Percentiles rank a stretch among this genome's conserved stretches.
phyloP scores from a whole-genome alignment of 2,113 vertebrate genomes.

The Pavo muticus region DNA sequence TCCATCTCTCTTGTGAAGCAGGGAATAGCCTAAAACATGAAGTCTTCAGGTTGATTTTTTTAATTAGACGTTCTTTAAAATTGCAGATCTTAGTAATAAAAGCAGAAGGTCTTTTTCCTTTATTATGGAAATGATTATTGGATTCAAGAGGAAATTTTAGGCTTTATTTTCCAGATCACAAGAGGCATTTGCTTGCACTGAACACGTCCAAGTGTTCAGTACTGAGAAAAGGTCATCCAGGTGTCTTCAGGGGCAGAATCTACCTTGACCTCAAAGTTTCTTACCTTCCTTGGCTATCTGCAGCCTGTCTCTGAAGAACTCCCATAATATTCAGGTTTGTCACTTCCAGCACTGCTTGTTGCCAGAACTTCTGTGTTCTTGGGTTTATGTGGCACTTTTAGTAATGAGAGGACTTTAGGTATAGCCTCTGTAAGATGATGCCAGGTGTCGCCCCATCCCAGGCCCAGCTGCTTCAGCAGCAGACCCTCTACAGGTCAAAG shows the following conservation, averaged over 20 bases:
- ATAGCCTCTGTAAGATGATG: background rate
- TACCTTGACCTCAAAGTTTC: background rate
- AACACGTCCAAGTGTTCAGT: background rate
- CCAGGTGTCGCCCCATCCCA: background rate
- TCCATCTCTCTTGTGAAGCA: background rate
- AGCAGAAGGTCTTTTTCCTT: background rate
- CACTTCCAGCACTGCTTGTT: background rate
- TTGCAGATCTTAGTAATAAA: background rate
- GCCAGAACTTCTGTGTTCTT: background rate
- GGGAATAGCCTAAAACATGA: background rate
- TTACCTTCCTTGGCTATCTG: background rate
- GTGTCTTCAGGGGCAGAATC: background rate
- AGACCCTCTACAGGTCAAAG: background rate
- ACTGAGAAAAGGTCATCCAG: background rate
- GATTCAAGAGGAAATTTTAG: background rate
- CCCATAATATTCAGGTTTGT: background rate
- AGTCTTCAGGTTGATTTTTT: background rate
- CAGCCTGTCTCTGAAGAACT: background rate
- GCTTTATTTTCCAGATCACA: background rate
- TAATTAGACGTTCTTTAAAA: background rate
- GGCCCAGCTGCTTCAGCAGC: background rate
- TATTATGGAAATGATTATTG: background rate
- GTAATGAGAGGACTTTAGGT: rapidly evolving
- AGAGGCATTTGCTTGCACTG: background rate
- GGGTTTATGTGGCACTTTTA: background rate